Evolutionary conservation across 2,888 invertebrate species (phyloP).

Genomic region (Callinectes sapidus): DNA sequence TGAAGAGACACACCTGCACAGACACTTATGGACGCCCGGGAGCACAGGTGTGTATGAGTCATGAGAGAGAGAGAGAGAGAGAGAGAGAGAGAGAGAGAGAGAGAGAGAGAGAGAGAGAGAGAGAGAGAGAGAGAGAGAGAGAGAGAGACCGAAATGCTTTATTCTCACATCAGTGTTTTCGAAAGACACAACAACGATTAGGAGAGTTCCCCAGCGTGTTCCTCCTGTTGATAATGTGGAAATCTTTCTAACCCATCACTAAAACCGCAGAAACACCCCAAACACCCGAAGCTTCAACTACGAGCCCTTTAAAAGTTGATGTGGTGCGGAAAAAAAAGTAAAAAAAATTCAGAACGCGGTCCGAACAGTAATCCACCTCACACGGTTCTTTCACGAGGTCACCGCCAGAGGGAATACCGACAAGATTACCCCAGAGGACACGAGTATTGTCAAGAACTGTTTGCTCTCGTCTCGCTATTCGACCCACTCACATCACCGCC

Average conservation of each 20-base stretch:
- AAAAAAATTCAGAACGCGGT: too few species aligned
- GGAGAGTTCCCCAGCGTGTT: too few species aligned
- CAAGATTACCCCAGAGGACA: background rate
- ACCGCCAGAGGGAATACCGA: background rate
- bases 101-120: slow-evolving; percentile 39
- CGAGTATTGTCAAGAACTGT: background rate
- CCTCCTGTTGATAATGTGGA: too few species aligned
- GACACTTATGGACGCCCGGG: background rate
- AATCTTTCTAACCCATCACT: too few species aligned
- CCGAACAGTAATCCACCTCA: background rate
- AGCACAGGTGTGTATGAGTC: background rate
- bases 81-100: slow-evolving; percentile 41
- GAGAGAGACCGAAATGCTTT: background rate
- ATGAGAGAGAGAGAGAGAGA: slow-evolving; percentile 28
- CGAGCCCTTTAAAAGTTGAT: too few species aligned
- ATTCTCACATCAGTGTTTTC: too few species aligned
- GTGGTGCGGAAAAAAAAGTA: too few species aligned
- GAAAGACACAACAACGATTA: too few species aligned
- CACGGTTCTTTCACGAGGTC: background rate
- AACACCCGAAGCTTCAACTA: too few species aligned
- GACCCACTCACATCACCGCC: background rate
- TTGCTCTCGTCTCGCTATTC: background rate
- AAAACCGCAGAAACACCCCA: too few species aligned
- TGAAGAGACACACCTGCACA: background rate
- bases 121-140: background rate